phyloP scores from a whole-genome alignment of 2,113 vertebrate genomes.

The Glaucomys volans region DNA sequence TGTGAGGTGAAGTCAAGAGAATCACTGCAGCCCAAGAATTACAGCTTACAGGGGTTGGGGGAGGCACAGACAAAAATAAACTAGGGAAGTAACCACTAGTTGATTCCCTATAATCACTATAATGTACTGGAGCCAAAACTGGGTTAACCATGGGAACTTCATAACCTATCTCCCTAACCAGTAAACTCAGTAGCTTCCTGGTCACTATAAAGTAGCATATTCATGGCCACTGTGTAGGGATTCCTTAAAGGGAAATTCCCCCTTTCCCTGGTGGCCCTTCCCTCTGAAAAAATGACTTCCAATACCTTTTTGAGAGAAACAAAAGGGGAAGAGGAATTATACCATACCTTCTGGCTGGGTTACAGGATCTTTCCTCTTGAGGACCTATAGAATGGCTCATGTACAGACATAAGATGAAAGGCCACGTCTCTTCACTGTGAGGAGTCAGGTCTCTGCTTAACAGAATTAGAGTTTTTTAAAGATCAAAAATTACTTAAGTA shows the following conservation, averaged over 20 bases:
- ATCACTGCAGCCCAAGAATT: too few species aligned
- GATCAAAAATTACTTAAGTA: neutral
- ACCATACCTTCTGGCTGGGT: neutral
- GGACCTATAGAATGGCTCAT: neutral
- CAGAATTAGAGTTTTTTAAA: slow-evolving; percentile 9
- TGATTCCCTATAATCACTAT: neutral
- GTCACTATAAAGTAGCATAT: neutral
- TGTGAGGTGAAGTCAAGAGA: neutral
- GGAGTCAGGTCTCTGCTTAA: neutral
- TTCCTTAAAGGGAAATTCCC: neutral
- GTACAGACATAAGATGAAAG: neutral
- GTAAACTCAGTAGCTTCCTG: neutral
- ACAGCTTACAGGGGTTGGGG: too few species aligned
- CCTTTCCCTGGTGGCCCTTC: neutral
- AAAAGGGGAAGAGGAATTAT: neutral
- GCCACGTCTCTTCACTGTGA: neutral
- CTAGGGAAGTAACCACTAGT: neutral
- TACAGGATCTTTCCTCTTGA: neutral
- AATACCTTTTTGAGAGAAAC: neutral
- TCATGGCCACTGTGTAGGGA: neutral
- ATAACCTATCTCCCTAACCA: neutral
- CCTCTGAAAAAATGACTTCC: neutral
- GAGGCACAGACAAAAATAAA: too few species aligned
- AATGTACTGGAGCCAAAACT: neutral
- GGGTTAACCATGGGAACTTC: neutral